Evolutionary conservation across 2,888 invertebrate genomes (phyloP).

Genomic region (Tenthredo amoena): DNA sequence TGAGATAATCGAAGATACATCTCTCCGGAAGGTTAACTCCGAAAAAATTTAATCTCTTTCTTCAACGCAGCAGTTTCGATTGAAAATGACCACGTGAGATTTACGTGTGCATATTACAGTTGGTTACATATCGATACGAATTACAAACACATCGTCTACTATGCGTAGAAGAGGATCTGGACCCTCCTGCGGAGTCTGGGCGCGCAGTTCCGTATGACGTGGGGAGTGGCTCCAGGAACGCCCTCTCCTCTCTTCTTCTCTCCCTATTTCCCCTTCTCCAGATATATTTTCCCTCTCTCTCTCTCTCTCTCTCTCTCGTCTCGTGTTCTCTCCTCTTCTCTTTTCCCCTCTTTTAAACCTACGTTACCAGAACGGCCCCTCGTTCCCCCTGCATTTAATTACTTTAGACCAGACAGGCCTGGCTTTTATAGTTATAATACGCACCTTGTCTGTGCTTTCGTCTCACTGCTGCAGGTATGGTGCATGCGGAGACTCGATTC

Average conservation of each 20-base stretch:
- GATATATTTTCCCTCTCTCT: conserved; percentile 47
- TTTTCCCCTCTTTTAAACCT: conserved; percentile 58
- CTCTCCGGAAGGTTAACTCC: no score
- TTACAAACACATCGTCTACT: not conserved
- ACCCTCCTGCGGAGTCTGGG: conserved; percentile 50
- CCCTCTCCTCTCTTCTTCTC: conserved; percentile 68
- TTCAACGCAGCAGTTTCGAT: not conserved
- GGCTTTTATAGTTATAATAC: conserved; percentile 45
- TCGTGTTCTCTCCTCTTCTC: conserved; percentile 24
- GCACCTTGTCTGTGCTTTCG: conserved; percentile 38
- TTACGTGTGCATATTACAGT: not conserved
- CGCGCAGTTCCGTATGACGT: conserved; percentile 60
- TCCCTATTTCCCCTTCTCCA: conserved; percentile 51
- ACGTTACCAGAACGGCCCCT: conserved; percentile 10
- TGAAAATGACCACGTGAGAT: not conserved
- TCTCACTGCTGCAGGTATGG: not conserved
- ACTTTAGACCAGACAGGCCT: conserved; percentile 64
- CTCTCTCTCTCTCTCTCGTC: conserved; percentile 51
- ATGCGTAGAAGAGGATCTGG: conserved; percentile 18
- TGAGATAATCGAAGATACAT: no score
- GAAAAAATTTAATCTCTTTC: no score
- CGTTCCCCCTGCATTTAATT: conserved; percentile 68
- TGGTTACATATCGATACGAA: not conserved
- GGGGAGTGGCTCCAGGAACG: conserved; percentile 75
- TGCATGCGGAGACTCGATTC: not conserved